Conservation (phyloP, 2,797 vertebrate genomes). For the Pelodytes ibericus region DNA sequence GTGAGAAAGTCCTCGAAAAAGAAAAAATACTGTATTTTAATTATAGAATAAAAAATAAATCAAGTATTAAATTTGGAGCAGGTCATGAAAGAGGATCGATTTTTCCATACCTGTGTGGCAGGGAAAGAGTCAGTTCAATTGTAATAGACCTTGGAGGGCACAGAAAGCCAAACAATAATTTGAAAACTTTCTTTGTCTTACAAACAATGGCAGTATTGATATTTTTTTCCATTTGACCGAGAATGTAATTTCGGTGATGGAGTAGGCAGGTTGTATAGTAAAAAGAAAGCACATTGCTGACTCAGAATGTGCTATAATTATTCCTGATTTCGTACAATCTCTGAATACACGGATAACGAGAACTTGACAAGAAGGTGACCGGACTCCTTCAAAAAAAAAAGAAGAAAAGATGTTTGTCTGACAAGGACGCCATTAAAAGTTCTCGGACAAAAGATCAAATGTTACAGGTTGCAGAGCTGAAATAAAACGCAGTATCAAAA, state of each 20-base stretch:
- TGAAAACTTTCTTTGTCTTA: slow-evolving; percentile 34
- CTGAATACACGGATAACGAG: slow-evolving; percentile 37
- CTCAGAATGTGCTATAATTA: slow-evolving; percentile 44
- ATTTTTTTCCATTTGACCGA: slow-evolving; percentile 41
- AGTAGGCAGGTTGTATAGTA: slow-evolving; percentile 10
- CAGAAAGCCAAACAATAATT: slow-evolving; percentile 19
- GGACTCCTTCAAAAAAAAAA: too few species aligned
- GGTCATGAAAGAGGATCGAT: too few species aligned
- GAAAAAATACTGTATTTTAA: too few species aligned
- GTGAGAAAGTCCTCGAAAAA: too few species aligned
- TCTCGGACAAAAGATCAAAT: slow-evolving; percentile 18
- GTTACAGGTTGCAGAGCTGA: too few species aligned
- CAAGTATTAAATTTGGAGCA: too few species aligned
- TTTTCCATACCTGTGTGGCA: too few species aligned
- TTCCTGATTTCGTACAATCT: slow-evolving; percentile 32
- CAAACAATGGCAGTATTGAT: slow-evolving; percentile 45
- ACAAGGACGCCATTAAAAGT: slow-evolving; percentile 27
- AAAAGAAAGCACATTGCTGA: slow-evolving; percentile 30
- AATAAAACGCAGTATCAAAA: not conserved
- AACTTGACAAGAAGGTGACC: slow-evolving; percentile 53
- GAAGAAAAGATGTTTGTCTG: slow-evolving; percentile 23
- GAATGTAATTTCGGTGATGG: slow-evolving; percentile 37
- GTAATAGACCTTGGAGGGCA: not conserved
- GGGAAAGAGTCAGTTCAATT: not conserved
- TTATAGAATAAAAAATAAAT: too few species aligned